Base-by-base conservation (phyloP, 2,113 vertebrate species). In the Oreotrochilus melanogaster region DNA sequence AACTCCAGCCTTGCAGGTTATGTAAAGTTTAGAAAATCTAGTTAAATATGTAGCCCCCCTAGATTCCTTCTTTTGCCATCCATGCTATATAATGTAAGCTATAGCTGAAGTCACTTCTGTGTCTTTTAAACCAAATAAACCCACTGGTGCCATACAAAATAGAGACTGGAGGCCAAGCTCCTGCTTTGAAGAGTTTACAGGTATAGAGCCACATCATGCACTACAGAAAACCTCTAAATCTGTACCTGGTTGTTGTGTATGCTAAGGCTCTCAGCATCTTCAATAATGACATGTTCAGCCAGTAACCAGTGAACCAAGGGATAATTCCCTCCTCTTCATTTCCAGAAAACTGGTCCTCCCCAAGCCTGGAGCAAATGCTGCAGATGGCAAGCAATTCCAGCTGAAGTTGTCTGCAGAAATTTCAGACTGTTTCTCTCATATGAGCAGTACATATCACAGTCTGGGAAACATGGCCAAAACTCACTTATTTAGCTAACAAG, bases 21-120 rank as follows among this genome's bases (percentile, higher is more conserved):
- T 3, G 9, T 57, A 28, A 58, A 93, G 24, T 86, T 88, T 57
- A 90, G 53, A 76, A 31, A 69, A 47, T 17, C 18, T 54, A 54
- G 23, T 27, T 71, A 71, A 89, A 86, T n/a, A 64, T 0, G 4
- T 45, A 85, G 74, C 0, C 37, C 37, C 4, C 5, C 0, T 0
- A 73, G 6, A 50, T 51, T 78, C 39, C n/a, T 71, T 84, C 76
- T 33, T 50, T 33, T 9, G 31, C 14, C 3, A 5, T 17, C 9
- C 16, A 13, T 33, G 37, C 78, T 66, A 24, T 15, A 62, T 27
- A 70, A 90, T 27, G 28, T 54, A 84, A 81, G n/a, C 51, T 78
- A 60, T 11, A 90, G 65, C 47, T 87, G 42, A 78, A 92, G 71
- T 18, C 39, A 89, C 51, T 87, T 75, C 37, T 2, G 0, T 21